Percentiles rank a stretch among this genome's conserved stretches.
These are phyloP conservation scores for Phytoseiulus persimilis DNA, from an alignment of 2,888 invertebrate genomes.

Conservation along the genomic window DNA sequence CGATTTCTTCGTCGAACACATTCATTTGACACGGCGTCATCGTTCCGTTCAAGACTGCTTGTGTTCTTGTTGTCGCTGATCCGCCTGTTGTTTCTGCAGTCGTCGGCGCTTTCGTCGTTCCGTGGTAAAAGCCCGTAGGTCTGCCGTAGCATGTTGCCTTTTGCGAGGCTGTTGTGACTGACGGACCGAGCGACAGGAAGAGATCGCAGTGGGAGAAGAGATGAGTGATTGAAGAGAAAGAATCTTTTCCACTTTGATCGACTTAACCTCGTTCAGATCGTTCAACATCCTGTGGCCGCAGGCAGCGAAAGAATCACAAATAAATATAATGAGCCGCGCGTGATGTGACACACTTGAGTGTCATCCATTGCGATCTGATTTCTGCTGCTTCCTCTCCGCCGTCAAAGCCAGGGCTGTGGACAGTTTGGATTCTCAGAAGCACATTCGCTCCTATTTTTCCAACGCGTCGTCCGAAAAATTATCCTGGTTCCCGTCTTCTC, in stretches of 20 bases:
- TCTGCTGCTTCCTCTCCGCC: background rate
- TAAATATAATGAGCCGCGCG: background rate
- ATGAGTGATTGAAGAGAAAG: background rate
- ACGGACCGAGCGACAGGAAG: background rate
- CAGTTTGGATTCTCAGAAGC: background rate
- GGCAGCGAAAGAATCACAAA: background rate
- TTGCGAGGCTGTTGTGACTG: background rate
- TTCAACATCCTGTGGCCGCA: background rate
- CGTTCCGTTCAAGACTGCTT: background rate
- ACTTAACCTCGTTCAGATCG: background rate
- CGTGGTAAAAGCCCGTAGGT: background rate
- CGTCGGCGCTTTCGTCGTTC: background rate
- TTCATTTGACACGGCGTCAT: background rate
- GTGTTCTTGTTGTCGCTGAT: too few species aligned
- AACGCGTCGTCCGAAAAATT: too few species aligned
- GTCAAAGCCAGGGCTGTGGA: background rate
- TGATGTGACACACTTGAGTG: conserved; percentile 5
- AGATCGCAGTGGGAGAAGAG: background rate
- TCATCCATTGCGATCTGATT: background rate
- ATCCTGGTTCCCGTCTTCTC: too few species aligned
- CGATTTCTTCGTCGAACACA: background rate
- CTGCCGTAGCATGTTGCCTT: background rate
- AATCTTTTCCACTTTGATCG: background rate
- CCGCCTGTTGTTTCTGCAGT: background rate
- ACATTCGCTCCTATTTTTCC: too few species aligned